phyloP scores from a whole-genome alignment of 2,888 invertebrate species.

The Balanococcus diminutus region DNA sequence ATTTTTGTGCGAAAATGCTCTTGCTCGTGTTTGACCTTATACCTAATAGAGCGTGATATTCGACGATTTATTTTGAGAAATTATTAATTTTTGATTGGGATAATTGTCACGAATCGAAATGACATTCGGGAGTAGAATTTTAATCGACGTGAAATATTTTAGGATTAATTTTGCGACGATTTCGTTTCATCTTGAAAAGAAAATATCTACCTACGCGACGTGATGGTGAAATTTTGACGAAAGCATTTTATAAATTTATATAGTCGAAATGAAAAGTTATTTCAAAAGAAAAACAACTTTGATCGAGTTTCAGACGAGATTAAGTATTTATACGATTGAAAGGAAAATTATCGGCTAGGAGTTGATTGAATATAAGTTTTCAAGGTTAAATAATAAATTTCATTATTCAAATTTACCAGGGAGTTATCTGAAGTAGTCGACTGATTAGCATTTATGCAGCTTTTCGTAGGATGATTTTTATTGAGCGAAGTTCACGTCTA shows the following conservation, averaged over 20 bases:
- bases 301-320: neutral
- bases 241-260: neutral
- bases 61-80: neutral
- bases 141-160: neutral
- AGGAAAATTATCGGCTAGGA: neutral
- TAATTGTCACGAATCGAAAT: conserved; percentile 1
- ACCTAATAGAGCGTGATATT: neutral
- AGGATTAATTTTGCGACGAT: neutral
- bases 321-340: too few species aligned
- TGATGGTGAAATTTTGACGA: neutral
- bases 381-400: neutral
- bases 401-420: neutral
- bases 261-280: neutral
- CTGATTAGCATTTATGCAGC: too few species aligned
- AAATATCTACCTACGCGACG: neutral
- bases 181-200: neutral
- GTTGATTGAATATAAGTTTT: neutral
- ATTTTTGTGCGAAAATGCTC: neutral
- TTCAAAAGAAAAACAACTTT: neutral
- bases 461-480: neutral
- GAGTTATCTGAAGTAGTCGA: neutral
- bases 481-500: neutral
- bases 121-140: neutral
- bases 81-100: neutral
- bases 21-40: neutral